Conservation (phyloP, 2,888 invertebrate genomes). For the Meteorus cinctellus region DNA sequence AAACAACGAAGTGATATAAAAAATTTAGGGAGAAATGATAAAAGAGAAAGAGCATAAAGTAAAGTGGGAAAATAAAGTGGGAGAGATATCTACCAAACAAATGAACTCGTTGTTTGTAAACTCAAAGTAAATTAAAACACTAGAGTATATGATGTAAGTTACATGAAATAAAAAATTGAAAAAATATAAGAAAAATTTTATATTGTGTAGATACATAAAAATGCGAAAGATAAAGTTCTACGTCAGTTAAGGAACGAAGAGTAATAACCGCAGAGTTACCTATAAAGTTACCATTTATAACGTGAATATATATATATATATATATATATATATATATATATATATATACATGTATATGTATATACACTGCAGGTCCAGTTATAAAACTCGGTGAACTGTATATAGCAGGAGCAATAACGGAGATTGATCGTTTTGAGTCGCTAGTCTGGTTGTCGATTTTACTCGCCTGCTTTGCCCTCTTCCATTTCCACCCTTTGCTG, state of each 20-base stretch:
- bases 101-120: not conserved
- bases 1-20: slow-evolving; percentile 2
- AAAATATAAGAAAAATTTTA: slow-evolving; percentile 17
- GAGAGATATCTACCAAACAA: not conserved
- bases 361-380: slow-evolving; percentile 9
- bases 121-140: slow-evolving; percentile 1
- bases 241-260: slow-evolving; percentile 31
- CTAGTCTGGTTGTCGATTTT: slow-evolving; percentile 39
- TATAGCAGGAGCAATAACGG: slow-evolving; percentile 30
- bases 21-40: slow-evolving; percentile 2
- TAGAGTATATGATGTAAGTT: slow-evolving; percentile 1
- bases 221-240: slow-evolving; percentile 29
- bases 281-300: slow-evolving; percentile 41
- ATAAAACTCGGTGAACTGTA: slow-evolving; percentile 34
- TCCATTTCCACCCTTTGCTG: not conserved
- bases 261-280: slow-evolving; percentile 35
- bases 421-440: slow-evolving; percentile 38
- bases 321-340: slow-evolving; percentile 24
- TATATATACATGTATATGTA: slow-evolving; percentile 8
- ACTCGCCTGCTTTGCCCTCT: slow-evolving; percentile 2
- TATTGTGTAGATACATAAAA: slow-evolving; percentile 13
- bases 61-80: not conserved
- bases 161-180: slow-evolving; percentile 2
- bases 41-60: not conserved
- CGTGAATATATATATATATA: not conserved